Conservation (phyloP, 2,113 vertebrate genomes). For the Sapayoa aenigma region DNA sequence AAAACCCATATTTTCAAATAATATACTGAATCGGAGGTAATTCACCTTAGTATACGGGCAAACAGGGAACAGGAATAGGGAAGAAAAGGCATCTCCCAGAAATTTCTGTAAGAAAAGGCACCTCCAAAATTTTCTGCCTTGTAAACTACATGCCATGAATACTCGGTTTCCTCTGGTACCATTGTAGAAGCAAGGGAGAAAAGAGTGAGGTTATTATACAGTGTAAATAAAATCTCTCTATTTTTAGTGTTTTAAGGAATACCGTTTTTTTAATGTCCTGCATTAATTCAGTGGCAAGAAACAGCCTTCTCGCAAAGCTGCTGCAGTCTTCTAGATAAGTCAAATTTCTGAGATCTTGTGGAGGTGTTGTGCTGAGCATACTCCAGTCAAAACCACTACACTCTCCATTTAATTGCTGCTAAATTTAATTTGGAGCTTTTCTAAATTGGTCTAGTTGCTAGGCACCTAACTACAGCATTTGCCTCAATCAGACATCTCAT, state of each 20-base stretch:
- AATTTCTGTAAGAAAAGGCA: neutral
- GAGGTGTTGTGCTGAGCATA: neutral
- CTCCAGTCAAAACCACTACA: neutral
- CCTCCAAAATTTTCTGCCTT: neutral
- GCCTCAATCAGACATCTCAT: neutral
- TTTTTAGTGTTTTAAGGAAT: neutral
- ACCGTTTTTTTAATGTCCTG: neutral
- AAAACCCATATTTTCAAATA: neutral
- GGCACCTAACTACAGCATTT: neutral
- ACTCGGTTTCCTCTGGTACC: neutral
- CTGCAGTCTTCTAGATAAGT: neutral
- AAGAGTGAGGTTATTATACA: neutral
- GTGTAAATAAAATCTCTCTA: rapidly evolving
- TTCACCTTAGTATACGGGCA: neutral
- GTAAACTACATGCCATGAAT: neutral
- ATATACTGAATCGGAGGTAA: neutral
- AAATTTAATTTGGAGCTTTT: neutral
- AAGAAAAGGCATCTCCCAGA: neutral
- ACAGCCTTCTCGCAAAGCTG: neutral
- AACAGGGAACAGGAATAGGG: neutral
- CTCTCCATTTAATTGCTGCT: neutral
- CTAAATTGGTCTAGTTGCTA: neutral
- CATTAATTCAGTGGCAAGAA: neutral
- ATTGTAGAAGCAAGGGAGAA: neutral
- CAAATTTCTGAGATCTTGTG: neutral